Base-by-base conservation (phyloP, 2,888 invertebrate species). In the Cheilosia vernalis region DNA sequence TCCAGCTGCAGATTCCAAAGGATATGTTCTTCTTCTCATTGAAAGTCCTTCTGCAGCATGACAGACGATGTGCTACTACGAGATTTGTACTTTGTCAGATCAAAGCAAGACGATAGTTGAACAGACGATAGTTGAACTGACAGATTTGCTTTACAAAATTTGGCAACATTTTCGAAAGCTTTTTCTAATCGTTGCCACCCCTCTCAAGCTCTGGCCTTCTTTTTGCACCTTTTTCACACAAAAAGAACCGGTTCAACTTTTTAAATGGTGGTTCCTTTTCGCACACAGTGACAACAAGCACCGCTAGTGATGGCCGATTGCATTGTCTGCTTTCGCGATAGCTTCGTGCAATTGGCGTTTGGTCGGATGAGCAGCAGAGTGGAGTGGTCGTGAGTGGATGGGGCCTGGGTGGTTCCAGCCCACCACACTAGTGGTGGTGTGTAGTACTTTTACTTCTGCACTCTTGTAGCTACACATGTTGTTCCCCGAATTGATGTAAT, bases 391-490 rank as follows among this genome's bases (percentile, higher is more conserved):
- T 70, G 74, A 82, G 78, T 72, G 66, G 82, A 73, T 82, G 87
- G 79, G 61, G 70, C 78, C 19, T 87, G 78, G 77, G 72, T 83
- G 87, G 79, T 69, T 27, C 67, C 86, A 76, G 24, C 85, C 87
- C 78, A 67, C 82, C 73, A 78, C 13, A 60, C 69, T 27, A 44
- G 37, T 55, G 77, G 72, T 67, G 70, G 73, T 30, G 60, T 30
- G 61, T 27, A 49, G 44, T 64, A 60, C 70, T 81, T 77, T 80
- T 85, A 74, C 78, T 86, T 85, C 86, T 87, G 83, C 87, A 88
- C 87, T 87, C 87, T 87, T 88, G 88, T 88, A 85, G 78, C 79
- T 87, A 88, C 88, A 88, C 85, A 87, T 88, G 88, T 88, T 86
- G 77, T 87, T 87, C 78, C 76, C 51, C 79, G 87, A 88, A 87